phyloP scores from a whole-genome alignment of 2,888 invertebrate genomes.

The Nemotelus pantherinus region DNA sequence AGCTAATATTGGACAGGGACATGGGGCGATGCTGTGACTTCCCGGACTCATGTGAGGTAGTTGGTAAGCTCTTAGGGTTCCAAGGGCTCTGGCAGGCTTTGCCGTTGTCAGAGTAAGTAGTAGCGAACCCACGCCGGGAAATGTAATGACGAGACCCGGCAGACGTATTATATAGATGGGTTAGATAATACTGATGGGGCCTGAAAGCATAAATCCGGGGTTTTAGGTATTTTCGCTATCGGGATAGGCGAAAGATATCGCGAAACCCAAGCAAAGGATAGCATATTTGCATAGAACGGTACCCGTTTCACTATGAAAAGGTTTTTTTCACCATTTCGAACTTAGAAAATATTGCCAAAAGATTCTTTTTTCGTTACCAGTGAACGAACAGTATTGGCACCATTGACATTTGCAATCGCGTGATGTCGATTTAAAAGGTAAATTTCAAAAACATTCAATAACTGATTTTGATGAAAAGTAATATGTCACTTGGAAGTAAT shows the following conservation, averaged over 20 bases:
- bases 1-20: neutral
- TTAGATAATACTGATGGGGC: conserved; percentile 6
- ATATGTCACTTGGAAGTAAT: too few species aligned
- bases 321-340: too few species aligned
- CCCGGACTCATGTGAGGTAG: conserved; percentile 6
- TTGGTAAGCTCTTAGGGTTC: conserved; percentile 7
- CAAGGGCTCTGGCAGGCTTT: neutral
- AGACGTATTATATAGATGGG: conserved; percentile 21
- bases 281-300: too few species aligned
- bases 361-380: too few species aligned
- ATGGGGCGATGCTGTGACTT: neutral
- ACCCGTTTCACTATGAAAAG: too few species aligned
- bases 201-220: conserved; percentile 48
- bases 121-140: conserved; percentile 18
- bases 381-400: too few species aligned
- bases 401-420: too few species aligned
- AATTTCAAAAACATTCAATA: too few species aligned
- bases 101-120: conserved; percentile 6
- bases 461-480: too few species aligned
- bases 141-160: conserved; percentile 25
- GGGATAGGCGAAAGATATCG: conserved; percentile 8
- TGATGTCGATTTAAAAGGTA: too few species aligned
- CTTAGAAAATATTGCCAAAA: too few species aligned
- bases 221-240: conserved; percentile 43
- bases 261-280: too few species aligned